These are phyloP conservation scores for Nyctereutes procyonoides DNA, from an alignment of 2,113 vertebrate genomes.

Conservation along the genomic window DNA sequence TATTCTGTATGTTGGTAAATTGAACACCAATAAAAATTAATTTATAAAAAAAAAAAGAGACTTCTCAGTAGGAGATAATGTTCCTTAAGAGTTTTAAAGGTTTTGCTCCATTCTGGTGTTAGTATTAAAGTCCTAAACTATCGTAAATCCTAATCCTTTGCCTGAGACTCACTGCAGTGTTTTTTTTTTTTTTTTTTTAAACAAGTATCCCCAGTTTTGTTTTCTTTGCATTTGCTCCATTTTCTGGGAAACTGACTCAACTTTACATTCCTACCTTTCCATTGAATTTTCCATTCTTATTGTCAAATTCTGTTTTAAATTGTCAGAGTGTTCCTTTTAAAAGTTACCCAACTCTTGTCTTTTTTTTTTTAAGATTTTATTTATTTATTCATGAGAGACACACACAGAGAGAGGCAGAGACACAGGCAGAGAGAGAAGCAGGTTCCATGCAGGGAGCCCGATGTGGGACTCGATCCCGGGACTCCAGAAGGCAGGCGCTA, in stretches of 20 bases:
- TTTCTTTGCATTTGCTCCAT: background rate
- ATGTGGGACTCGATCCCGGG: too few species aligned
- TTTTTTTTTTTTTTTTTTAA: background rate
- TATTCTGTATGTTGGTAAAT: too few species aligned
- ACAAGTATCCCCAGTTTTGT: background rate
- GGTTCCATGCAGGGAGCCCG: too few species aligned
- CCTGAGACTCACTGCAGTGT: background rate
- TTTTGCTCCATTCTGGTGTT: conserved; percentile 10
- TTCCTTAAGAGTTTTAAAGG: conserved; percentile 43
- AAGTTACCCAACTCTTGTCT: background rate
- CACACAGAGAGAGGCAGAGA: too few species aligned
- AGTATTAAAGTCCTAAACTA: background rate
- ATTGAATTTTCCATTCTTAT: background rate
- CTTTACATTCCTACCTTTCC: background rate
- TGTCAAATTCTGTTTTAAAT: background rate
- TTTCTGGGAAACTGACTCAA: conserved; percentile 9
- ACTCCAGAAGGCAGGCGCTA: too few species aligned
- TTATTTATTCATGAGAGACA: too few species aligned
- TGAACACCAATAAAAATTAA: too few species aligned
- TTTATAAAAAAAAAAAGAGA: too few species aligned
- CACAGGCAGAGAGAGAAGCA: too few species aligned
- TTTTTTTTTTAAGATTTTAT: background rate
- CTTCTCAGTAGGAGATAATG: conserved; percentile 30
- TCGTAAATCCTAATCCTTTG: background rate
- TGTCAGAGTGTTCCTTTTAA: background rate